Evolutionary conservation across 2,797 vertebrate species (phyloP).

Genomic region (Momotus momota): DNA sequence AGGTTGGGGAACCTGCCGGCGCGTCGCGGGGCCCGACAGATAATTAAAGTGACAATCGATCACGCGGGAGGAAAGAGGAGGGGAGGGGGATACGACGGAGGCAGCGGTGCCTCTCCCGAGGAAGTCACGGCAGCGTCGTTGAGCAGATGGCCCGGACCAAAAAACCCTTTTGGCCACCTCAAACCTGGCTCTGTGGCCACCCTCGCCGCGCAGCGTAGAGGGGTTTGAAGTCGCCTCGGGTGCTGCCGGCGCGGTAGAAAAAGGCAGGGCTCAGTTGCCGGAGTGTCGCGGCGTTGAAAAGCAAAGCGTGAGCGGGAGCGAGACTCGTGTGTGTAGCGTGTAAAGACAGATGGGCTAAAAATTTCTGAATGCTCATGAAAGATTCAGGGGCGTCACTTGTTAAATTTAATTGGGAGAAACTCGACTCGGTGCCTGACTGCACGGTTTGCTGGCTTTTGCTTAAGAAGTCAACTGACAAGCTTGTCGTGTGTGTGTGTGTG

Average conservation of each 20-base stretch:
- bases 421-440: conserved; percentile 51
- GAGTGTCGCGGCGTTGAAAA: neutral
- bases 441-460: conserved; percentile 68
- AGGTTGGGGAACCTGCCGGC: conserved; percentile 66
- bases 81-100: neutral
- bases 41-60: conserved; percentile 76
- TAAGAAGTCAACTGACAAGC: conserved; percentile 77
- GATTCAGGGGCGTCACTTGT: conserved; percentile 79
- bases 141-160: neutral
- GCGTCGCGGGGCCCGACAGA: conserved; percentile 29
- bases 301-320: neutral
- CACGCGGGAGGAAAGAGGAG: neutral
- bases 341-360: conserved; percentile 69
- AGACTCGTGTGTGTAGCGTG: neutral
- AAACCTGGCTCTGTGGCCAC: neutral
- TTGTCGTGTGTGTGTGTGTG: conserved; percentile 10
- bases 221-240: neutral
- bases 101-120: neutral
- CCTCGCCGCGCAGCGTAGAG: accelerated
- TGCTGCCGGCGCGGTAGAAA: neutral
- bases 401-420: conserved; percentile 83
- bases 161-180: neutral
- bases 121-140: neutral
- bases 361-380: conserved; percentile 77
- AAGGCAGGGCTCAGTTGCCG: neutral